phyloP scores from a whole-genome alignment of 2,888 invertebrate genomes.

The Drosophila fulvimacula region DNA sequence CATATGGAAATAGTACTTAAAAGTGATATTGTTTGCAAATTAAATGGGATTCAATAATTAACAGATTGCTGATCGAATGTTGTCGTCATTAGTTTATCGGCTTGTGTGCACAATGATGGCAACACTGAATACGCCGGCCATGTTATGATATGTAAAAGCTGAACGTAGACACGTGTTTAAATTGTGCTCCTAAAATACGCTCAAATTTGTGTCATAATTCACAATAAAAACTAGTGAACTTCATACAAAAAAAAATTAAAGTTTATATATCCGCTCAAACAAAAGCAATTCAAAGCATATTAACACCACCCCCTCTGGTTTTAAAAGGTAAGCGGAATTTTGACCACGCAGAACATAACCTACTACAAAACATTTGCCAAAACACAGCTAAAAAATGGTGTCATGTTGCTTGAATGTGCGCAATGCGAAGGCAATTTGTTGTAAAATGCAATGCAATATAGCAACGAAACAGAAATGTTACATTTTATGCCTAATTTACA shows the following conservation, averaged over 20 bases:
- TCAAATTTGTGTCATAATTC: conserved; percentile 36
- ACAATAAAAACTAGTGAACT: conserved; percentile 48
- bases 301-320: conserved; percentile 61
- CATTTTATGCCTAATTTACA: neutral
- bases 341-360: conserved; percentile 75
- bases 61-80: neutral
- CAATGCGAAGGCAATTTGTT: conserved; percentile 11
- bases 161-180: conserved; percentile 84
- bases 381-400: conserved; percentile 70
- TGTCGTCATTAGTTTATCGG: conserved; percentile 28
- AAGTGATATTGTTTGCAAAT: neutral
- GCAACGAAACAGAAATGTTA: neutral
- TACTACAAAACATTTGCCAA: conserved; percentile 73
- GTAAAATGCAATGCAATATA: conserved; percentile 39
- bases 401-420: conserved; percentile 51
- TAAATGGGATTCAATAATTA: conserved; percentile 7
- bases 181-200: conserved; percentile 57
- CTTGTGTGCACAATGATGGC: conserved; percentile 53
- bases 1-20: conserved; percentile 13
- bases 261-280: conserved; percentile 30
- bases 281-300: conserved; percentile 52
- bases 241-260: conserved; percentile 31
- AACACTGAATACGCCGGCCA: conserved; percentile 78
- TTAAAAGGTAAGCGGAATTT: conserved; percentile 68
- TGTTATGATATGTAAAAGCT: conserved; percentile 80